Evolutionary conservation across 2,888 invertebrate genomes (phyloP), one percentile per base, ranked within the genome.

Genomic region (Cerastis leucographa): DNA sequence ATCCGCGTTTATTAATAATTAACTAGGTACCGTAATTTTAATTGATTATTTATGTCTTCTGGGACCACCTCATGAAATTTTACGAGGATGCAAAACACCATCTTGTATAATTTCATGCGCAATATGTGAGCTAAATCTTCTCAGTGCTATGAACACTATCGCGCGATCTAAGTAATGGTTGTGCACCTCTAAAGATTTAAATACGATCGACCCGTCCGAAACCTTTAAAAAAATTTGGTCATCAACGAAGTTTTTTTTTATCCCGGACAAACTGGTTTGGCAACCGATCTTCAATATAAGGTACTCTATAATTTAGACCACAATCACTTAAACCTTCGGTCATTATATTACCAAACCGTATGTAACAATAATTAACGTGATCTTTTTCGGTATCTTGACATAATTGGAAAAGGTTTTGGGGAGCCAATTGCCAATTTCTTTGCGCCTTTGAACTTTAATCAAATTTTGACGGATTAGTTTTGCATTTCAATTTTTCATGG

Each of bases 331-430:
- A 44, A 42, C 25, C n/a, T 49, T 35, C 35, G 4, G 0, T 22
- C 46, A 81, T 25, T 51, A 12, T 35, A 25, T 66, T 70, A 51
- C 65, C 9, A 44, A 56, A 66, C 7, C 1, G 1, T 25, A 0
- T 42, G 11, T 40, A 35, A 64, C 22, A 68, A 40, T 40, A 40
- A 75, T 80, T 76, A 67, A 42, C 42, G 22, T 62, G 25, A 76
- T 67, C 17, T 49, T 81, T 77, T 66, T 46, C 6, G 54, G 35
- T 40, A 70, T 29, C 5, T 76, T 54, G 69, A 25, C 51, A 29
- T 68, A 49, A 62, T 56, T 81, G 66, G 11, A 76, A n/a, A n/a
- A n/a, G n/a, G n/a, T n/a, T n/a, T n/a, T n/a, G n/a, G n/a, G n/a
- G n/a, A n/a, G n/a, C n/a, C n/a, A n/a, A n/a, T n/a, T n/a, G n/a